These are phyloP conservation scores for Pipa parva DNA, from an alignment of 2,113 vertebrate species.

Conservation along the genomic window DNA sequence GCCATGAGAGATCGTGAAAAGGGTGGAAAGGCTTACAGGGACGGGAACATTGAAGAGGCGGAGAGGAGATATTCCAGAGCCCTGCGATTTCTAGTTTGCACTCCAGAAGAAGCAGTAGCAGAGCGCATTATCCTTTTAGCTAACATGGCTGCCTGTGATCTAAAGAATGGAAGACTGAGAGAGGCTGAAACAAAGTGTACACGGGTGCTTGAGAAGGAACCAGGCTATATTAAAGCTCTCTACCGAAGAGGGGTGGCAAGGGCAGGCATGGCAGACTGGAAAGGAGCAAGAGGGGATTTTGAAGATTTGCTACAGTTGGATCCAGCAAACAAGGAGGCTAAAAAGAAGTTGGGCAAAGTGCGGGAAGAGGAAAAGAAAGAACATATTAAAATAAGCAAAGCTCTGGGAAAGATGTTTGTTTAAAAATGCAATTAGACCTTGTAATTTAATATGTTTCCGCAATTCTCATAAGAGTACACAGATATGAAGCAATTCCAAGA, in stretches of 20 bases:
- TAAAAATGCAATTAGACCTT: slow-evolving; percentile 45
- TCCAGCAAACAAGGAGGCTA: slow-evolving; percentile 72
- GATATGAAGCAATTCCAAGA: no score
- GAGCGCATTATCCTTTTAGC: slow-evolving; percentile 74
- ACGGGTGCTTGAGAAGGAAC: slow-evolving; percentile 69
- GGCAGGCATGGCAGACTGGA: slow-evolving; percentile 71
- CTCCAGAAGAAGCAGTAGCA: slow-evolving; percentile 44
- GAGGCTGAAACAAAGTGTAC: slow-evolving; percentile 67
- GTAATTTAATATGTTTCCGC: background rate
- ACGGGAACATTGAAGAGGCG: slow-evolving; percentile 71
- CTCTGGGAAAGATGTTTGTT: slow-evolving; percentile 77
- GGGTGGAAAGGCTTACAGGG: slow-evolving; percentile 70
- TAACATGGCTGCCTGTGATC: slow-evolving; percentile 80
- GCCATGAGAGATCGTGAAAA: slow-evolving; percentile 63
- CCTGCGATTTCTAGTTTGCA: slow-evolving; percentile 70
- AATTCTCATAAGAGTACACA: no score
- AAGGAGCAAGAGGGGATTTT: slow-evolving; percentile 67
- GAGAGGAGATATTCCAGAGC: slow-evolving; percentile 72
- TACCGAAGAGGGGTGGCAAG: slow-evolving; percentile 79
- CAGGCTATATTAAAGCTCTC: slow-evolving; percentile 71
- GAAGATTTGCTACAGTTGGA: slow-evolving; percentile 68
- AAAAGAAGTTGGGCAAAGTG: slow-evolving; percentile 69
- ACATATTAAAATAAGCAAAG: slow-evolving; percentile 67
- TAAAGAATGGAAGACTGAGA: slow-evolving; percentile 68
- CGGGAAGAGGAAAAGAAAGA: slow-evolving; percentile 60